Evolutionary conservation across 2,113 vertebrate species (phyloP), one percentile per base, ranked within the genome.

Genomic region (Saccopteryx bilineata): DNA sequence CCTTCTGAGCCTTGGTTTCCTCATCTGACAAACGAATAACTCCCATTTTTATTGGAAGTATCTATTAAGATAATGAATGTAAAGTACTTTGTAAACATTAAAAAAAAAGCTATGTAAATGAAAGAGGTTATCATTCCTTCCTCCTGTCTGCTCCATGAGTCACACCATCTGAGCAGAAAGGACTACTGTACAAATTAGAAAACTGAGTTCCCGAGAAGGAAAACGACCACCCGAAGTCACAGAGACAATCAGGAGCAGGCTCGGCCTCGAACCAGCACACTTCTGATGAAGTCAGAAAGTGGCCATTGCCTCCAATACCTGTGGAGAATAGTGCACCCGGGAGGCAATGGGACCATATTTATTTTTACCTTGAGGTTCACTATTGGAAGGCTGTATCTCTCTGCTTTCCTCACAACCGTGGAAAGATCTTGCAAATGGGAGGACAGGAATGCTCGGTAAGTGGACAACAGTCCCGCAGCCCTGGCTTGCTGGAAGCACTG

Each of bases 401-500:
- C 99, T 58, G 98, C 96, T 78, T 98, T 99, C 96, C 98, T 99
- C 92, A 99, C 99, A 18, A 99, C 97, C 0, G 99, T 98, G 92
- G 98, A 98, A 97, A 99, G 98, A 95, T 99, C 99, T 95, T 99
- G 99, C 83, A 99, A 97, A 94, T 99, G 98, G 0, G 99, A 99
- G 1, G 99, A 99, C 31, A 99, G 97, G 97, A 99, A 99, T 9
- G 99, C 99, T 66, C 99, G 98, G 66, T 99, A 99, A 74, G 99
- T 99, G 1, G 99, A 98, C 0, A 97, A 60, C 79, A 99, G 97
- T 24, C 99, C 99, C 65, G 99, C 99, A 2, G 98, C 99, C 63
- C 99, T 99, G 90, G 99, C 99, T 96, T 99, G 99, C 94, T 99
- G 98, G 78, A 99, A 99, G 93, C 99, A 99, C 98, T 99, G 99